Conservation (phyloP, 1,140 invertebrate genomes). For the Chionoecetes opilio region DNA sequence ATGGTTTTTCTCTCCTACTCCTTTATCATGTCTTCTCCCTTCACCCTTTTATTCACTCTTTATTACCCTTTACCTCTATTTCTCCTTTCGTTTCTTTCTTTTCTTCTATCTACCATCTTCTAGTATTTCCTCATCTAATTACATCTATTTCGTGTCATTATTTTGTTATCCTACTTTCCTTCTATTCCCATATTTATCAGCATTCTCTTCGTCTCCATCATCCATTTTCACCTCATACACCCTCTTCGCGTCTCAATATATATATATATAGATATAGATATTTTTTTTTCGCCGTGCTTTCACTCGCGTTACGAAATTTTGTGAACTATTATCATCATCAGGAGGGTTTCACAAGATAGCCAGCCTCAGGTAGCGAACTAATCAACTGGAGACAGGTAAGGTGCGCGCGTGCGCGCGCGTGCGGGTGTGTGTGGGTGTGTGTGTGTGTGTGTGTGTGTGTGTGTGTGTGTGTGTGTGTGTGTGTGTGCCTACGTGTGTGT, state of each 20-base stretch:
- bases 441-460: constrained; percentile 37
- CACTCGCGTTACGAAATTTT: background rate
- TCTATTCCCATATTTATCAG: too few species aligned
- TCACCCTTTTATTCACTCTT: background rate
- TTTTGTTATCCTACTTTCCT: background rate
- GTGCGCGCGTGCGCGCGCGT: background rate
- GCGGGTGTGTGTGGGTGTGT: constrained; percentile 9
- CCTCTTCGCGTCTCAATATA: too few species aligned
- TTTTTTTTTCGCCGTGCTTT: background rate
- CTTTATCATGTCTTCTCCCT: background rate
- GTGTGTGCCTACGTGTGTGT: background rate
- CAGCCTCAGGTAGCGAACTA: background rate
- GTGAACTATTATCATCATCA: background rate
- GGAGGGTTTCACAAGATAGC: background rate
- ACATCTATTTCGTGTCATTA: too few species aligned
- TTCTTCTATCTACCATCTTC: too few species aligned
- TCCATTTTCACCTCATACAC: background rate
- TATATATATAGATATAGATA: background rate
- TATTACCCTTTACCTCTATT: too few species aligned
- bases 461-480: constrained; percentile 20
- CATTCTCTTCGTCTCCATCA: background rate
- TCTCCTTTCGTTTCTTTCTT: too few species aligned
- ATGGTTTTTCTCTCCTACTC: background rate
- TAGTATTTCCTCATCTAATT: background rate
- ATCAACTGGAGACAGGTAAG: background rate